These are phyloP conservation scores for Struthidea cinerea DNA, from an alignment of 2,113 vertebrate genomes.

Conservation along the genomic window DNA sequence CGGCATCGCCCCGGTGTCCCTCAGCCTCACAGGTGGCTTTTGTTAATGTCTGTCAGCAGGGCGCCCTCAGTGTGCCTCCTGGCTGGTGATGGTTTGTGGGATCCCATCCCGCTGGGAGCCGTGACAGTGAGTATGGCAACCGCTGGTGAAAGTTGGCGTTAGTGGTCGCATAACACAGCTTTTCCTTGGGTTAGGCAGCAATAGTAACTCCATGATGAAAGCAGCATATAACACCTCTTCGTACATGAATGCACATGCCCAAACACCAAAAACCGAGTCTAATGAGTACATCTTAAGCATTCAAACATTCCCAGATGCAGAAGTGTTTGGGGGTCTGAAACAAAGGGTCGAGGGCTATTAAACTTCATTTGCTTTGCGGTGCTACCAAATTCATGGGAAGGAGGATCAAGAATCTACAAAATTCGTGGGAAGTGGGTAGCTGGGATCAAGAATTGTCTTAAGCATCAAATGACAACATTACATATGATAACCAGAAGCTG, in stretches of 20 bases:
- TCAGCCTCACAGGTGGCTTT: background rate
- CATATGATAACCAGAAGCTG: background rate
- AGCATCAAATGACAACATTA: background rate
- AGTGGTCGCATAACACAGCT: background rate
- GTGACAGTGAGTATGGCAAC: background rate
- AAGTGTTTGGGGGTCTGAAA: background rate
- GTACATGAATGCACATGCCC: background rate
- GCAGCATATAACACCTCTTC: rapidly evolving
- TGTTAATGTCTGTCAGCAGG: no score
- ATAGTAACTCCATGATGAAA: background rate
- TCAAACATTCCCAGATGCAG: background rate
- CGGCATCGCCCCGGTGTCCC: background rate
- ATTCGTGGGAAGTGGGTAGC: background rate
- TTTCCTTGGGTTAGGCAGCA: background rate
- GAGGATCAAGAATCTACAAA: background rate
- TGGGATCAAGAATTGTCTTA: background rate
- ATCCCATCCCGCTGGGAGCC: background rate
- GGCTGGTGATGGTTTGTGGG: background rate
- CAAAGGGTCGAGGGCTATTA: background rate
- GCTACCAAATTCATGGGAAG: rapidly evolving
- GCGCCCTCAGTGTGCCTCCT: no score
- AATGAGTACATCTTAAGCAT: background rate
- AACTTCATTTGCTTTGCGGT: background rate
- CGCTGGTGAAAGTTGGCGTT: rapidly evolving
- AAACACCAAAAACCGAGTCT: background rate